Percentiles rank a stretch among this genome's conserved stretches.
Evolutionary conservation across 2,113 vertebrate species (phyloP).

Genomic region (Ramphastos sulfuratus): DNA sequence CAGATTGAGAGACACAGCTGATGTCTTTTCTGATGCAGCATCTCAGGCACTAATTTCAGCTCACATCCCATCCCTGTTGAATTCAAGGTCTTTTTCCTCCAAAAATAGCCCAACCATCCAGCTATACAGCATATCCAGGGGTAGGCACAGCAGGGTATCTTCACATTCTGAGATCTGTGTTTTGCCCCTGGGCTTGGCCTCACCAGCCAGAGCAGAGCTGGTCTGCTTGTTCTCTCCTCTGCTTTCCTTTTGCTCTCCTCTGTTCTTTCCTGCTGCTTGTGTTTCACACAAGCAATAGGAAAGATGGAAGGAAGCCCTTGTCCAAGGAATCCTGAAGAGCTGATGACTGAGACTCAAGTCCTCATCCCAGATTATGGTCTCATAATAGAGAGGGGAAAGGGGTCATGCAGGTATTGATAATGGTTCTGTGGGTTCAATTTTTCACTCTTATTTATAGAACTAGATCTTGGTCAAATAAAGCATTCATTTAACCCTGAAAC

Average conservation of each 20-base stretch:
- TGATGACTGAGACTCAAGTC: rapidly evolving
- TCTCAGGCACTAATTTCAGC: constrained; percentile 5
- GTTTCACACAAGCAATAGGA: neutral
- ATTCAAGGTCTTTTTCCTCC: constrained; percentile 2
- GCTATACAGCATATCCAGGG: neutral
- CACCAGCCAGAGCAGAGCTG: neutral
- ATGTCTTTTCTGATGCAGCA: constrained; percentile 4
- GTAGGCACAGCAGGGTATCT: neutral
- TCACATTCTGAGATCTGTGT: neutral
- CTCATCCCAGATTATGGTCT: neutral
- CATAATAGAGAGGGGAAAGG: neutral
- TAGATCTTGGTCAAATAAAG: neutral
- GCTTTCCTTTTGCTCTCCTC: too few species aligned
- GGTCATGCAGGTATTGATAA: neutral
- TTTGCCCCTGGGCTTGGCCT: neutral
- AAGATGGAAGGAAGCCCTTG: neutral
- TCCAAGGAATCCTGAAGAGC: neutral
- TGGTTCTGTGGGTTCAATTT: neutral
- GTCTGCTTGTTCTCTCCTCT: neutral
- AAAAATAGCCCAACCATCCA: neutral
- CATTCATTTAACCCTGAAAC: neutral
- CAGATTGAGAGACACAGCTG: constrained; percentile 38
- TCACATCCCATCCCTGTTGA: neutral
- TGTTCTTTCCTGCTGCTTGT: too few species aligned
- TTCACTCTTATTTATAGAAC: neutral